Base-by-base conservation (phyloP, 2,797 vertebrate species). In the Bucorvus abyssinicus region DNA sequence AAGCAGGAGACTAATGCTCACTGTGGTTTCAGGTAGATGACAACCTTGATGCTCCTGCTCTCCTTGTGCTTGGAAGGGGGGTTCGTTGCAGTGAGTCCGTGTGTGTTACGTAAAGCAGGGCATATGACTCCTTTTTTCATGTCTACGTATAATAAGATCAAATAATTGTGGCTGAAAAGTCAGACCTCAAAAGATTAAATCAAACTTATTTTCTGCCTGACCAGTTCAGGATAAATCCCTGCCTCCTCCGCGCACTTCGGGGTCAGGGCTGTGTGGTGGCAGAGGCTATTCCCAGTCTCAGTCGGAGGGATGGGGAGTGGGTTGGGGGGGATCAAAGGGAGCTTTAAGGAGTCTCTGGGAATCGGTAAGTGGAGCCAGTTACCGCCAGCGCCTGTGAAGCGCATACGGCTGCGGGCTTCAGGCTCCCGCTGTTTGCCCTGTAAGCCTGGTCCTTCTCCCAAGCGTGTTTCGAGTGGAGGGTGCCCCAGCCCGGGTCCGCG, bases 151-250 rank as follows among this genome's bases (percentile, higher is more conserved):
- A 93, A 65, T 76, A 56, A 92, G 80, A 93, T 87, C 74, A 92
- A 90, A 89, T 84, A 79, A 76, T 30, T 76, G 90, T 87, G 84
- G 70, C 84, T 82, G 86, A 69, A 87, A 93, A 79, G 73, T 27
- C 80, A 90, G 77, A 52, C 86, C 93, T 93, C 77, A 49, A 47
- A 76, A 84, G 88, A 93, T 40, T 61, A 79, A 95, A 94, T 92
- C 59, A 92, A 65, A 36, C 8, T 0, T 12, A 6, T 69, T 81
- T 80, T 71, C 69, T 86, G 29, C 76, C 61, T 53, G 9, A 45
- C 19, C 22, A 59, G 32, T 56, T 69, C 1, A 53, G 88, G 83
- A 89, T 55, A 53, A 73, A 90, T 69, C 71, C 64, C 16, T 38
- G 42, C 21, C 42, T 14, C 49, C 34, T 27, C 73, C 45, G 30